Percentiles rank a stretch among this genome's conserved stretches.
Evolutionary conservation across 30 jellyfish, hydroid and myxozoan species (phyloP).

Genomic region (Cassiopea xamachana): DNA sequence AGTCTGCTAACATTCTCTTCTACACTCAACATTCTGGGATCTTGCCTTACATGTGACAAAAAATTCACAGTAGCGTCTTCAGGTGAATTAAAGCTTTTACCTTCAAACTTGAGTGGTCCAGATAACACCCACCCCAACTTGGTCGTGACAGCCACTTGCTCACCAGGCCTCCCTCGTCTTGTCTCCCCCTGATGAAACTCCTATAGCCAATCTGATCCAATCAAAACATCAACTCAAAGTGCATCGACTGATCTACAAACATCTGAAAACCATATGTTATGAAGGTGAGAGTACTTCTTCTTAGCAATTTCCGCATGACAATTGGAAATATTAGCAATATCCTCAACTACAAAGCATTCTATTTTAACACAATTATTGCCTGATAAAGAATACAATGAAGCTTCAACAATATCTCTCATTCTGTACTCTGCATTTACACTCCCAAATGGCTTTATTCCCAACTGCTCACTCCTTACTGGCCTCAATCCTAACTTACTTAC

Average conservation of each 20-base stretch:
- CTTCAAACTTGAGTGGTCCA: background rate
- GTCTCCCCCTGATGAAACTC: background rate
- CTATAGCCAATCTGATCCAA: background rate
- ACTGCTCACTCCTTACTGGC: conserved; percentile 3
- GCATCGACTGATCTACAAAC: background rate
- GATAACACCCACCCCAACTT: background rate
- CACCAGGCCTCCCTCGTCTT: background rate
- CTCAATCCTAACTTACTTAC: background rate
- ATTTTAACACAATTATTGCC: background rate
- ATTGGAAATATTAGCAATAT: background rate
- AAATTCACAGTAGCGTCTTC: background rate
- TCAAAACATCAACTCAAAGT: background rate
- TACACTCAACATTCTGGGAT: too few species aligned
- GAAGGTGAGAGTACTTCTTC: background rate
- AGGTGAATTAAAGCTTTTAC: background rate
- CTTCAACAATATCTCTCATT: background rate
- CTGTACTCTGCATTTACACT: background rate
- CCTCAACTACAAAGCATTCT: conserved; percentile 5
- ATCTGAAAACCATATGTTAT: background rate
- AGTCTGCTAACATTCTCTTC: background rate
- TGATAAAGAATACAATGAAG: background rate
- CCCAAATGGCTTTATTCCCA: conserved; percentile 33
- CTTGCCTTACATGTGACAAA: background rate
- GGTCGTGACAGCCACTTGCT: background rate
- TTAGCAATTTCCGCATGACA: background rate